These are phyloP conservation scores for Orthosia cruda DNA, from an alignment of 2,888 invertebrate genomes.

Conservation along the genomic window DNA sequence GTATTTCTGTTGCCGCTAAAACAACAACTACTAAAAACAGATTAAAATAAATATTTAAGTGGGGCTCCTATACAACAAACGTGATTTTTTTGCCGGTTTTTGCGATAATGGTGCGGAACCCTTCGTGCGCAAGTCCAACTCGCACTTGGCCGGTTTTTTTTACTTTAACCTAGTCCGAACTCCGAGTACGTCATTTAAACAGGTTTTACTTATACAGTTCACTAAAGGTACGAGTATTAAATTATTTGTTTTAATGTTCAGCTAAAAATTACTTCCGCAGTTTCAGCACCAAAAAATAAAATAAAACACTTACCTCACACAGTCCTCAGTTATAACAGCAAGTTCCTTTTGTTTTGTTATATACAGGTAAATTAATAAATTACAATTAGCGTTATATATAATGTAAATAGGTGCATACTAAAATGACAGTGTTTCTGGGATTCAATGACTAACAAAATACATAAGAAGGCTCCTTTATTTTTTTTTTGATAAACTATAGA, in stretches of 20 bases:
- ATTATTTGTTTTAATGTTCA: slow-evolving; percentile 27
- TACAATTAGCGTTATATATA: background rate
- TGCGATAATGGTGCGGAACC: too few relatives aligned
- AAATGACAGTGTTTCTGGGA: background rate
- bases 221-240: background rate
- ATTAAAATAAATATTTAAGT: too few relatives aligned
- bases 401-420: background rate
- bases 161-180: slow-evolving; percentile 3
- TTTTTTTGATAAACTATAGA: too few relatives aligned
- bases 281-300: slow-evolving; percentile 28
- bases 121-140: too few relatives aligned
- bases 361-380: too few relatives aligned
- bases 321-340: too few relatives aligned
- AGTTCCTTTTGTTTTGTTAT: too few relatives aligned
- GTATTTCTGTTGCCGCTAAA: too few relatives aligned
- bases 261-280: slow-evolving; percentile 40
- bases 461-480: background rate
- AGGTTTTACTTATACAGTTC: slow-evolving; percentile 19
- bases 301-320: background rate
- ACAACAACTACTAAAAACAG: too few relatives aligned
- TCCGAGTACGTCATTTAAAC: slow-evolving; percentile 18
- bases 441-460: background rate
- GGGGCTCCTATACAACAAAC: too few relatives aligned
- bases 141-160: slow-evolving; percentile 1
- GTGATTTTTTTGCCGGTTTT: too few relatives aligned